Percentiles rank a stretch among this genome's conserved stretches.
Evolutionary conservation across 2,797 vertebrate genomes (phyloP).

Genomic region (Hydrolagus colliei): DNA sequence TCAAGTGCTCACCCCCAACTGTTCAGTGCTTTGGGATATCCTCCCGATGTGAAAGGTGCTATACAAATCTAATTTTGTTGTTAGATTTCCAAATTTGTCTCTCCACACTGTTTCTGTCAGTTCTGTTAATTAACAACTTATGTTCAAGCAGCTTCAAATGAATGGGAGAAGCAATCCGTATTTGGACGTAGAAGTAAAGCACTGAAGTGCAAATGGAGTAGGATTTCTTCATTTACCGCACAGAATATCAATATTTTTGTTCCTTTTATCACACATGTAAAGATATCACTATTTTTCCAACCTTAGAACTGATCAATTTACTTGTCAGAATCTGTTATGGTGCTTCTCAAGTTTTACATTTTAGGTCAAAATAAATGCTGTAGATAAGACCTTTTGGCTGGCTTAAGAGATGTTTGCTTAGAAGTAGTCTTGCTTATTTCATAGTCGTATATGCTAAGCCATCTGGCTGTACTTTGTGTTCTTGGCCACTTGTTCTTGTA

Average conservation of each 20-base stretch:
- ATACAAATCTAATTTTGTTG: too few species aligned
- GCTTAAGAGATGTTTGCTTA: not conserved
- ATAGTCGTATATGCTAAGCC: not conserved
- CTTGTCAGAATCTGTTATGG: too few species aligned
- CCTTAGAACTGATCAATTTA: too few species aligned
- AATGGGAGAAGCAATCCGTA: constrained; percentile 12
- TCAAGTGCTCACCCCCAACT: too few species aligned
- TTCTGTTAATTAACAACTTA: constrained; percentile 17
- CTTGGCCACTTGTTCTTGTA: not conserved
- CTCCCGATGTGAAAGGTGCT: too few species aligned
- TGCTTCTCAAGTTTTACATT: too few species aligned
- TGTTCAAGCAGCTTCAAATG: constrained; percentile 18
- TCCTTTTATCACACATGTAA: not conserved
- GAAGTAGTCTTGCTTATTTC: not conserved
- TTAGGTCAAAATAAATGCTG: too few species aligned
- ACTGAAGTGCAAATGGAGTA: not conserved
- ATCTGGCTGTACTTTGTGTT: not conserved
- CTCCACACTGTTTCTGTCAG: not conserved
- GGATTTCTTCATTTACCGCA: not conserved
- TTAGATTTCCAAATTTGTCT: not conserved
- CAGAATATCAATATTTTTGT: not conserved
- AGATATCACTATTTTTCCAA: too few species aligned
- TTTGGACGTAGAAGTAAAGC: not conserved
- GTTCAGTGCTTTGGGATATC: too few species aligned
- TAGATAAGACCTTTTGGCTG: not conserved